Percentiles rank a stretch among this genome's conserved stretches.
phyloP scores from a whole-genome alignment of 1,140 invertebrate genomes.

The Episyrphus balteatus region DNA sequence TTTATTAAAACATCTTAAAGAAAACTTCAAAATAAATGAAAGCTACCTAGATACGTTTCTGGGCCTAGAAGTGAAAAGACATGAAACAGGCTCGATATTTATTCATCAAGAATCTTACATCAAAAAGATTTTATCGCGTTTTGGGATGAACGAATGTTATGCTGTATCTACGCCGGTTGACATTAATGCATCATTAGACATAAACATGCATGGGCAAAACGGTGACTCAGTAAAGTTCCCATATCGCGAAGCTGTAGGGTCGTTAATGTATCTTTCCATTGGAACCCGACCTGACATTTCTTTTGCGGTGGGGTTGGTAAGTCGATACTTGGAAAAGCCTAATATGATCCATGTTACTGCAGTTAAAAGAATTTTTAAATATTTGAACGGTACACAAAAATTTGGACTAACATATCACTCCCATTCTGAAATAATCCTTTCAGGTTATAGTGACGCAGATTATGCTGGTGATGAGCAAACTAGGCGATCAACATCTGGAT shows the following conservation, averaged over 20 bases:
- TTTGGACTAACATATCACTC: conserved; percentile 8
- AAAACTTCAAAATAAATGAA: too few species aligned
- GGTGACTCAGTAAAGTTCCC: conserved; percentile 6
- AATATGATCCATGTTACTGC: conserved; percentile 24
- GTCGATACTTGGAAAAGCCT: conserved; percentile 32
- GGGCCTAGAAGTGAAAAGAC: conserved; percentile 20
- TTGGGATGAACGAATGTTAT: conserved; percentile 19
- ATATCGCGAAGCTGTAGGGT: conserved; percentile 33
- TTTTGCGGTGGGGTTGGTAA: conserved; percentile 23
- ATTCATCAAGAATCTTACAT: conserved; percentile 26
- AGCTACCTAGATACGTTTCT: too few species aligned
- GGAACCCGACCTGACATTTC: conserved; percentile 35
- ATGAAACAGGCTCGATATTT: conserved; percentile 12
- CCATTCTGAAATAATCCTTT: neutral
- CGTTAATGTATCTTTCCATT: conserved; percentile 33
- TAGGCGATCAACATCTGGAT: conserved; percentile 24
- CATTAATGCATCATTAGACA: too few species aligned
- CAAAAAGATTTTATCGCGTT: conserved; percentile 26
- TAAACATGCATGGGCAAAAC: neutral
- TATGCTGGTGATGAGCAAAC: conserved; percentile 22
- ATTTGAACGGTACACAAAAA: conserved; percentile 35
- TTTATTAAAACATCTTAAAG: too few species aligned
- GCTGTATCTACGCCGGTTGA: conserved; percentile 16
- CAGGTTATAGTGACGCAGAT: conserved; percentile 28
- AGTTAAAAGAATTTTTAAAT: conserved; percentile 28